phyloP scores from a whole-genome alignment of 2,888 invertebrate species.

The Zonitis immaculata region DNA sequence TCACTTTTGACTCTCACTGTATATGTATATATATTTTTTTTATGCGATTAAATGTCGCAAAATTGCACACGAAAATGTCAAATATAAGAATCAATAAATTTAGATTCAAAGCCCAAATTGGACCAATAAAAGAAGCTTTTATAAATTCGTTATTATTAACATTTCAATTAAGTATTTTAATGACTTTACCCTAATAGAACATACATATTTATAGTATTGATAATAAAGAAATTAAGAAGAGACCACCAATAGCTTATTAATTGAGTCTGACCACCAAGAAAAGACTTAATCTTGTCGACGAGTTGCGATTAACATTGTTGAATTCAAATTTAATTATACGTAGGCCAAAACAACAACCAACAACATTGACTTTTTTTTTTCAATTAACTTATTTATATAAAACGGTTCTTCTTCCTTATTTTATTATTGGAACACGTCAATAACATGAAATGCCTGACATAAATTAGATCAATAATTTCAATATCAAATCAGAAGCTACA shows the following conservation, averaged over 20 bases:
- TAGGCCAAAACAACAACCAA: slow-evolving; percentile 20
- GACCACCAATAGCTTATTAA: background rate
- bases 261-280: slow-evolving; percentile 3
- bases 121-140: too few species aligned
- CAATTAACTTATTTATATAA: background rate
- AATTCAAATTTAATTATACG: slow-evolving; percentile 16
- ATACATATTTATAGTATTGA: slow-evolving; percentile 1
- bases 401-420: too few species aligned
- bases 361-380: slow-evolving; percentile 9
- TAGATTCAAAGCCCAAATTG: too few species aligned
- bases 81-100: too few species aligned
- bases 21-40: too few species aligned
- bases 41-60: too few species aligned
- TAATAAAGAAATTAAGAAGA: slow-evolving; percentile 5
- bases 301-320: slow-evolving; percentile 7
- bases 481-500: background rate
- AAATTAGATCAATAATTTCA: background rate
- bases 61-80: too few species aligned
- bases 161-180: background rate
- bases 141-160: too few species aligned
- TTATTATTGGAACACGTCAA: too few species aligned
- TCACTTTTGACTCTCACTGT: too few species aligned
- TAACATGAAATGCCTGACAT: background rate
- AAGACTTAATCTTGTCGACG: slow-evolving; percentile 2
- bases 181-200: background rate